These are phyloP conservation scores for Pasiphila rectangulata DNA, from an alignment of 2,888 invertebrate species.

Conservation along the genomic window DNA sequence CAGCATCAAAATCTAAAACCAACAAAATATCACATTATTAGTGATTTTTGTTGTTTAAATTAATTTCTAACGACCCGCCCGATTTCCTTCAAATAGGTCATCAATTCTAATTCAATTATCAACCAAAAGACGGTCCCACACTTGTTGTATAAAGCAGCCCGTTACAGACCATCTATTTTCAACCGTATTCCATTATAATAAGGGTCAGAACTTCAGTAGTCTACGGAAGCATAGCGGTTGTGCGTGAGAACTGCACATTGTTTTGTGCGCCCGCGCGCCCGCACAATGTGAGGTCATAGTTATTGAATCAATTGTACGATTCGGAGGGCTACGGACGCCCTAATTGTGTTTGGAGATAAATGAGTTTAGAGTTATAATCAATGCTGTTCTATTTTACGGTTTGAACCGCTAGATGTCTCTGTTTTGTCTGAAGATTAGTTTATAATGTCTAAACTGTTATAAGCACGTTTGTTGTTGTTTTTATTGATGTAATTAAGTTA, in stretches of 20 bases:
- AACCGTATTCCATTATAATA: slow-evolving; percentile 3
- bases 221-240: slow-evolving; percentile 21
- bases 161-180: slow-evolving; percentile 43
- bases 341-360: slow-evolving; percentile 34
- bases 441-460: too few species aligned
- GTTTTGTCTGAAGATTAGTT: too few species aligned
- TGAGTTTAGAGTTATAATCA: slow-evolving; percentile 32
- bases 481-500: too few species aligned
- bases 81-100: background rate
- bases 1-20: too few species aligned
- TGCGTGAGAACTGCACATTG: slow-evolving; percentile 70
- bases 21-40: too few species aligned
- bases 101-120: slow-evolving; percentile 14
- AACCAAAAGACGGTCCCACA: slow-evolving; percentile 11
- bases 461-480: too few species aligned
- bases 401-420: too few species aligned
- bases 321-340: slow-evolving; percentile 29
- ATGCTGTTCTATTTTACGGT: slow-evolving; percentile 11
- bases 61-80: background rate
- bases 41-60: too few species aligned
- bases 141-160: slow-evolving; percentile 48
- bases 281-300: slow-evolving; percentile 65
- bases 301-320: slow-evolving; percentile 42
- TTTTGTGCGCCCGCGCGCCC: slow-evolving; percentile 49
- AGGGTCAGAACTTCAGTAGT: slow-evolving; percentile 4